Conservation (phyloP, 92 coral and sea anemone genomes). For the Siderastrea siderea region DNA sequence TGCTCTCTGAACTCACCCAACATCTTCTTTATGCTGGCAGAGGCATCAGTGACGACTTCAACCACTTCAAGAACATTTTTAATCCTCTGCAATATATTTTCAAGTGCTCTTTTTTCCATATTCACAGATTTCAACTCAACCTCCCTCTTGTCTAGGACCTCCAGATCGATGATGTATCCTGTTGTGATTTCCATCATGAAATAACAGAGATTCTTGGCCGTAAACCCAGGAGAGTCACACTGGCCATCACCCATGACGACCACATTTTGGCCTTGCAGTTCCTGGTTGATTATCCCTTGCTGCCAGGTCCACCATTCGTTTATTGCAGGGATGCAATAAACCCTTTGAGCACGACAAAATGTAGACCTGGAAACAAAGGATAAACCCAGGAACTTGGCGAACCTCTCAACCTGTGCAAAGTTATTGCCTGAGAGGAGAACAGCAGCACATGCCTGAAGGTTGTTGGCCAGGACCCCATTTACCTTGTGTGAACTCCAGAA, state of each 20-base stretch:
- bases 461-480: constrained; percentile 52
- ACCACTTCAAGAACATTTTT: no score
- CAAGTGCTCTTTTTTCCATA: no score
- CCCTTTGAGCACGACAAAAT: constrained; percentile 47
- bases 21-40: no score
- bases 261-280: constrained; percentile 41
- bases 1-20: no score
- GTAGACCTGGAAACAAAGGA: constrained; percentile 51
- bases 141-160: no score
- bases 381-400: constrained; percentile 59
- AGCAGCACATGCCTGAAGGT: constrained; percentile 63
- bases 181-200: no score
- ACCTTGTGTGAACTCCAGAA: constrained; percentile 61
- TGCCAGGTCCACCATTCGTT: constrained; percentile 72
- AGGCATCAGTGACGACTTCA: no score
- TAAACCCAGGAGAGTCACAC: constrained; percentile 2
- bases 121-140: no score
- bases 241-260: constrained; percentile 74
- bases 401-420: constrained; percentile 32
- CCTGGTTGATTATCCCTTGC: constrained; percentile 36
- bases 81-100: no score
- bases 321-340: constrained; percentile 53
- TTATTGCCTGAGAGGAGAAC: constrained; percentile 51
- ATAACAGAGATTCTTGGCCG: no score
- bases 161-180: no score